Conservation (phyloP, 2,888 invertebrate genomes). For the Troilus luridus region DNA sequence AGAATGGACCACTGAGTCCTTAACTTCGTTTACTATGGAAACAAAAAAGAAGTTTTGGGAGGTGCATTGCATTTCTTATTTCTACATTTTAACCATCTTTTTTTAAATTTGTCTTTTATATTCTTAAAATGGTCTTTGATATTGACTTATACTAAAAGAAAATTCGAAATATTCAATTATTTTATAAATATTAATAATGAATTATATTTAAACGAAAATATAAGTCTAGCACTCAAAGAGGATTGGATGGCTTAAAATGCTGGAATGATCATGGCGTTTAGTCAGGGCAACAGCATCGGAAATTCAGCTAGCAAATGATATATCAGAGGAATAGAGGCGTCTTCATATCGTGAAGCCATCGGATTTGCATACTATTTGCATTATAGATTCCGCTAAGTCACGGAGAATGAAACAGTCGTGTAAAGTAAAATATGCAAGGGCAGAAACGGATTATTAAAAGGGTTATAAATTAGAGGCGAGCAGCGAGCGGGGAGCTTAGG, state of each 20-base stretch:
- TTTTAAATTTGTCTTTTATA: no score
- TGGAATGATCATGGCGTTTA: not conserved
- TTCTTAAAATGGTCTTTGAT: no score
- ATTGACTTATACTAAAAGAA: no score
- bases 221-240: not conserved
- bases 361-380: constrained; percentile 24
- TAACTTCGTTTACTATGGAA: no score
- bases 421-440: constrained; percentile 26
- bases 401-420: constrained; percentile 23
- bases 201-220: no score
- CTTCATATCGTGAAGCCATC: not conserved
- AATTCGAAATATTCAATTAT: no score
- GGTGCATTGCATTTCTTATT: no score
- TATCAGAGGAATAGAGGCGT: not conserved
- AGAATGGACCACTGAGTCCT: no score
- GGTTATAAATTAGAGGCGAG: constrained; percentile 19
- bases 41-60: no score
- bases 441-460: constrained; percentile 34
- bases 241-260: not conserved
- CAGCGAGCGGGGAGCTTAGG: not conserved
- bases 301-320: not conserved
- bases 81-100: no score
- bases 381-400: constrained; percentile 33
- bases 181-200: no score
- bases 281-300: not conserved